Evolutionary conservation across 2,797 vertebrate genomes (phyloP).

Genomic region (Pantherophis vulpinus): DNA sequence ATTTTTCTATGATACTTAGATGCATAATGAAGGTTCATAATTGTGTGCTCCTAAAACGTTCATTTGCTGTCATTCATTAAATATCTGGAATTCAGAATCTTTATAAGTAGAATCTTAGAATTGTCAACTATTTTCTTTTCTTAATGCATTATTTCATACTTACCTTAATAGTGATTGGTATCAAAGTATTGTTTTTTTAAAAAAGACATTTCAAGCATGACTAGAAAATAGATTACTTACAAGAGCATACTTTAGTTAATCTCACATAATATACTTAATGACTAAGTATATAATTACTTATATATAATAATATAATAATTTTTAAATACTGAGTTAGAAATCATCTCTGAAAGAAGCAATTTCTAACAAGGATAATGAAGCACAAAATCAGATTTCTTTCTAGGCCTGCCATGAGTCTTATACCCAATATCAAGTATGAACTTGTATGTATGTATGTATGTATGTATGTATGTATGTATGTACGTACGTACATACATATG

Average conservation of each 20-base stretch:
- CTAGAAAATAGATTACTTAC: background rate
- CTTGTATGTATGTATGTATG: too few species aligned
- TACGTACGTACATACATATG: too few species aligned
- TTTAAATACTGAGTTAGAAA: conserved; percentile 9
- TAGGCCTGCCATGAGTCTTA: background rate
- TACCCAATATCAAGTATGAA: background rate
- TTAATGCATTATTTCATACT: background rate
- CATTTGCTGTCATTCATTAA: background rate
- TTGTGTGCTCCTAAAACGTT: background rate
- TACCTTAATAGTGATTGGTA: conserved; percentile 39
- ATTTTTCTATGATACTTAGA: background rate
- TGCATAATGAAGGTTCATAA: background rate
- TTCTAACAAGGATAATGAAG: background rate
- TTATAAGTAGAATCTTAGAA: conserved; percentile 32
- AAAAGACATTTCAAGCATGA: conserved; percentile 22
- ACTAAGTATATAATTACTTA: background rate
- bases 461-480: background rate
- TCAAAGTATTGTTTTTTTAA: conserved; percentile 23
- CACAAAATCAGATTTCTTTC: background rate
- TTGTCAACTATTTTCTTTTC: conserved; percentile 1
- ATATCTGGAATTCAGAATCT: conserved; percentile 2
- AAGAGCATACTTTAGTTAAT: conserved; percentile 19
- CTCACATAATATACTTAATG: conserved; percentile 4
- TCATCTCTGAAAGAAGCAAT: background rate
- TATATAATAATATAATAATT: conserved; percentile 28